These are phyloP conservation scores for Acinonyx jubatus DNA, from an alignment of 2,113 vertebrate species.

Conservation along the genomic window DNA sequence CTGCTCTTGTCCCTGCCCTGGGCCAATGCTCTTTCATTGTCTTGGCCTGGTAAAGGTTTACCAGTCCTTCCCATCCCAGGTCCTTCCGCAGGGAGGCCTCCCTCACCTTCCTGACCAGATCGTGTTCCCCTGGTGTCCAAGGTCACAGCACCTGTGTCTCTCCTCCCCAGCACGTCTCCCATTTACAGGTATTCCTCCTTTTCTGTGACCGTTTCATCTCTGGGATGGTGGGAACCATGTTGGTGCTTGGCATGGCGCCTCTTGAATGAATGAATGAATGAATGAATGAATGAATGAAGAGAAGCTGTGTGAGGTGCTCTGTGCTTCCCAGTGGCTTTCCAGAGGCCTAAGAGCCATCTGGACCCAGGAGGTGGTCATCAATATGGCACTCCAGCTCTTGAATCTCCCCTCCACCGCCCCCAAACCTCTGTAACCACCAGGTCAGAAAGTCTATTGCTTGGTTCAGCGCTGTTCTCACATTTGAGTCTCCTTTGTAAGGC, in stretches of 20 bases:
- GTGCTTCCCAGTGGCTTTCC: not conserved
- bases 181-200: not conserved
- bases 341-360: not conserved
- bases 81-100: not conserved
- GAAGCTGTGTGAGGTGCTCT: not conserved
- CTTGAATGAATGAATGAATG: not conserved
- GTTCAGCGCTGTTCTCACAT: not conserved
- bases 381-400: not conserved
- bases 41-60: not conserved
- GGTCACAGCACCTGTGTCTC: fast-evolving
- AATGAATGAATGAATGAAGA: not conserved
- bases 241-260: not conserved
- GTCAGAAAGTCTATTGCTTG: not conserved
- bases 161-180: not conserved
- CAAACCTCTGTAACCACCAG: not conserved
- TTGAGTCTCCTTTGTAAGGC: not conserved
- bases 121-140: fast-evolving
- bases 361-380: not conserved
- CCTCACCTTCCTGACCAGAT: not conserved
- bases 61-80: not conserved
- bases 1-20: not conserved
- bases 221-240: not conserved
- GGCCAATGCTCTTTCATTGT: too few relatives aligned
- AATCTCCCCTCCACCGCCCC: not conserved
- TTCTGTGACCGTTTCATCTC: not conserved